Evolutionary conservation across 2,888 invertebrate genomes (phyloP).

Genomic region (Pocota personata): DNA sequence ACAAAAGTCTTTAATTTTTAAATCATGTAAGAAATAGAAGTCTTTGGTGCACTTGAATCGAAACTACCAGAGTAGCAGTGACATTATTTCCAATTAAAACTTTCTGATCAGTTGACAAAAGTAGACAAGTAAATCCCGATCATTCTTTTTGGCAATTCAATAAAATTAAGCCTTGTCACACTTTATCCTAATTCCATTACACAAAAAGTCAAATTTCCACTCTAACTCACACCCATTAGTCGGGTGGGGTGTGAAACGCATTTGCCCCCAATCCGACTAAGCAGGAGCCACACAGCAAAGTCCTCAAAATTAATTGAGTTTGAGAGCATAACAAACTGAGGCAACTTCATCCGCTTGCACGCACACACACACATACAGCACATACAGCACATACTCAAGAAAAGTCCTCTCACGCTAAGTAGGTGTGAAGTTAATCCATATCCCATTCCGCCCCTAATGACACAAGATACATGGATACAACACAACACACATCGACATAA

Average conservation of each 20-base stretch:
- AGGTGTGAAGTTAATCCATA: conserved; percentile 58
- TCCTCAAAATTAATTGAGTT: conserved; percentile 65
- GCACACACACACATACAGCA: neutral
- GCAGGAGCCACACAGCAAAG: conserved; percentile 11
- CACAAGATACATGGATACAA: neutral
- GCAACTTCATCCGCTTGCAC: conserved; percentile 26
- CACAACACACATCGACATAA: neutral
- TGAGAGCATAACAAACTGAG: conserved; percentile 37
- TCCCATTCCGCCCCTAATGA: conserved; percentile 9
- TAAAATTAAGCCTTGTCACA: conserved; percentile 62
- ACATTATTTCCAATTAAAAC: conserved; percentile 23
- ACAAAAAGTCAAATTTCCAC: conserved; percentile 32
- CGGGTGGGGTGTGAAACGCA: conserved; percentile 1
- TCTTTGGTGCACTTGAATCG: no score
- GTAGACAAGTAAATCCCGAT: neutral
- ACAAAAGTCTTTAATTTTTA: no score
- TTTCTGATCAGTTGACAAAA: neutral
- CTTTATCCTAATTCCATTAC: conserved; percentile 58
- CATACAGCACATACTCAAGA: neutral
- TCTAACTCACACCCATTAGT: neutral
- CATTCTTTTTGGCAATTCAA: conserved; percentile 38
- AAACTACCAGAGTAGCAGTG: no score
- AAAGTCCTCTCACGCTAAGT: conserved; percentile 32
- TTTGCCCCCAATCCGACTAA: conserved; percentile 22
- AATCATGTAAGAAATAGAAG: no score